Evolutionary conservation across 2,797 vertebrate species (phyloP).

Genomic region (Balearica regulorum): DNA sequence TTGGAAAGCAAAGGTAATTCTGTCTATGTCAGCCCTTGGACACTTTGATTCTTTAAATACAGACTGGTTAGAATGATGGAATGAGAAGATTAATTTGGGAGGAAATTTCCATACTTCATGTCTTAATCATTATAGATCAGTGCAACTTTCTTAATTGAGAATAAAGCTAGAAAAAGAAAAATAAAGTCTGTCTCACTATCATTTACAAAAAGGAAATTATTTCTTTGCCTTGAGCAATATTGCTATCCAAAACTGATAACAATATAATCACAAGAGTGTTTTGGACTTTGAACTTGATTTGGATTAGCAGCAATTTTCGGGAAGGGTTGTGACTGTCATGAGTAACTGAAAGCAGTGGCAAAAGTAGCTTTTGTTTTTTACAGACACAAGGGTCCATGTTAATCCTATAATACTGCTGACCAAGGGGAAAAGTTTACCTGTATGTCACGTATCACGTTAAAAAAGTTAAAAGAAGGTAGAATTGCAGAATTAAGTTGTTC

Average conservation of each 20-base stretch:
- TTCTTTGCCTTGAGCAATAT: background rate
- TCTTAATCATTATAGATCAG: background rate
- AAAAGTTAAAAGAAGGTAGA: background rate
- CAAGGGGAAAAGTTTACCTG: background rate
- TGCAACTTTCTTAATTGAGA: background rate
- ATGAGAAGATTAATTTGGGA: background rate
- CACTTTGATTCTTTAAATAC: background rate
- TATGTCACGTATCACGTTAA: background rate
- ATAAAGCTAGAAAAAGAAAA: background rate
- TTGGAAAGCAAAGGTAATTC: background rate
- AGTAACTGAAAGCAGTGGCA: background rate
- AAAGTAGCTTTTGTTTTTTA: background rate
- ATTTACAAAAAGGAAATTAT: background rate
- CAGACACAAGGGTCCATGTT: background rate
- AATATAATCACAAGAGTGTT: background rate
- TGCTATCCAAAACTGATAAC: background rate
- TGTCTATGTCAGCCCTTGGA: background rate
- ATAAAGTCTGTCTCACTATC: background rate
- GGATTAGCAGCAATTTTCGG: background rate
- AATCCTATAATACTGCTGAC: background rate
- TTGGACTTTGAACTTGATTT: slow-evolving; percentile 9
- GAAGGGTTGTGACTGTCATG: background rate
- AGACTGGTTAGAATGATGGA: background rate
- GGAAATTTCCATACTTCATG: background rate
- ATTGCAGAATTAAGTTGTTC: background rate